These are phyloP conservation scores for Oscheius onirici DNA, from an alignment of 2,888 invertebrate species.

Conservation along the genomic window DNA sequence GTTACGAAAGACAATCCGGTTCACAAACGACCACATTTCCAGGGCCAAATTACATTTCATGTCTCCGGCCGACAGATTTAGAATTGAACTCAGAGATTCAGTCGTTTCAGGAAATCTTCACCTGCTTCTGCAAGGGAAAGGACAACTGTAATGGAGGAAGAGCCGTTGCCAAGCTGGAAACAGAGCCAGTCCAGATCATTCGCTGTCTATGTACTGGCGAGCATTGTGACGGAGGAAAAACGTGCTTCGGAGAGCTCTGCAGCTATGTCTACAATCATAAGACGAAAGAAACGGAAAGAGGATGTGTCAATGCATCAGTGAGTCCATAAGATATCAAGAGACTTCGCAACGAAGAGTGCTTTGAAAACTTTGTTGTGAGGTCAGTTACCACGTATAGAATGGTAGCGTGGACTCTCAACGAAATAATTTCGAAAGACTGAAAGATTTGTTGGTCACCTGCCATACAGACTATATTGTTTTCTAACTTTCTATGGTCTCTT, in stretches of 20 bases:
- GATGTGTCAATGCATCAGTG: conserved; percentile 67
- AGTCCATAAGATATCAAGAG: no score
- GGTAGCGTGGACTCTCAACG: no score
- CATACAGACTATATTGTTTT: no score
- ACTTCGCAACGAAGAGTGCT: no score
- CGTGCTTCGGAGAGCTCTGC: conserved; percentile 67
- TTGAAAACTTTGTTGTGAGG: no score
- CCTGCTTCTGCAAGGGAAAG: conserved; percentile 67
- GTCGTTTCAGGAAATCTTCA: conserved; percentile 66
- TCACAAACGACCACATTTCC: conserved; percentile 17
- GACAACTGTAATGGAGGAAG: conserved; percentile 65
- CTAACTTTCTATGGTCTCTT: no score
- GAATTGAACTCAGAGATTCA: neutral
- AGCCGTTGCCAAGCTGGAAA: conserved; percentile 45
- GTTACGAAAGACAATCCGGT: neutral
- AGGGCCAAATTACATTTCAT: conserved; percentile 4
- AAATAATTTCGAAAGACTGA: no score
- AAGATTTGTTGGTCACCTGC: no score
- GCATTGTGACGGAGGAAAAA: conserved; percentile 59
- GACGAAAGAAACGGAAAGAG: conserved; percentile 63
- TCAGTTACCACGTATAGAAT: no score
- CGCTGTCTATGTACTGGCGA: conserved; percentile 63
- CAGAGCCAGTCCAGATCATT: conserved; percentile 59
- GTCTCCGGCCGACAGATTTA: neutral
- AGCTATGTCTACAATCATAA: conserved; percentile 65